Base-by-base conservation (phyloP, 1,140 invertebrate species). In the Drosophila bifasciata region DNA sequence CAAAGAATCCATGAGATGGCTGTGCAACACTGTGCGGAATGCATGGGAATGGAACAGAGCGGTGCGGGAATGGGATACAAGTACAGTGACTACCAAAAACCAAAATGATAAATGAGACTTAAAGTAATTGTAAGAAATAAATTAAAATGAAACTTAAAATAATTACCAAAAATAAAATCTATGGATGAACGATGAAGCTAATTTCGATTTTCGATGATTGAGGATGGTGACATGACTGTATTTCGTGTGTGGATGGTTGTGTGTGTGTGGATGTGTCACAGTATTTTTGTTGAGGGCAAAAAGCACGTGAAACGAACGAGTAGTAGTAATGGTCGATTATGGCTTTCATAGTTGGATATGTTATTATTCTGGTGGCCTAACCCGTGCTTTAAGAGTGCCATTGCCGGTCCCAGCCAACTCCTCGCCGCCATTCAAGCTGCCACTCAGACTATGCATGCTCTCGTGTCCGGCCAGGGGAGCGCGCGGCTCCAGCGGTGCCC, bases 381-480 rank as follows among this genome's bases (percentile, higher is more conserved):
- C 84, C 84, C 84, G 83, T 79, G 79, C 50, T 79, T 79, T 80
- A 56, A 68, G 61, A 23, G 64, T 36, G 68, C 72, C 72, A 52
- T 76, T 76, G 5, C 55, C 43, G 16, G 63, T 21, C 57, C 55
- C 66, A 41, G 58, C 28, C 13, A 43, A 49, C 28, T 86, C 77
- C 40, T 78, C 32, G 32, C 11, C 32, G 32, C 32, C 80, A 55
- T 46, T 48, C n/a, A 70, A 32, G 74, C 68, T 77, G 36, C 57
- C 70, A 28, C 72, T 84, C 44, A 85, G 58, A 46, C 81, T 86
- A 50, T 86, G 55, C 73, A 85, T 74, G 59, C 83, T 88, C 57
- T 86, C 83, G 46, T 85, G 78, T 53, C 59, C 78, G 40, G 83
- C 83, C 16, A 86, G 36, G 4, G 83, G 83, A 16, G 83, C 83